Base-by-base conservation (phyloP, 2,888 invertebrate genomes). In the Norana najaformis region DNA sequence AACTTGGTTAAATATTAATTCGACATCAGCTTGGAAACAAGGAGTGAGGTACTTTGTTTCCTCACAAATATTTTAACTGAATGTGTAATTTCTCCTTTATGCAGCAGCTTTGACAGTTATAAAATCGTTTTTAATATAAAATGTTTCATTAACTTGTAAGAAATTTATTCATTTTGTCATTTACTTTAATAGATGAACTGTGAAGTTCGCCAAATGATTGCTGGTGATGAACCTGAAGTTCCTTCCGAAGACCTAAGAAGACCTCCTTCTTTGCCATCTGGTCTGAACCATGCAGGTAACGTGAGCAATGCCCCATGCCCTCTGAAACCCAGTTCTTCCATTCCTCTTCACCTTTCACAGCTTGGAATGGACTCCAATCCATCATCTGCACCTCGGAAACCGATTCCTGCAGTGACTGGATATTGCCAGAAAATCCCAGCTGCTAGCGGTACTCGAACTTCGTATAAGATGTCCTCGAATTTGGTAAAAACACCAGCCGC, bases 191-290 rank as follows among this genome's bases (percentile, higher is more conserved):
- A 85, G 85, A 37, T 85, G 85, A 6, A 35, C 85, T 85, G 85
- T 85, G 37, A 85, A 23, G 85, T 85, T 85, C 36, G 85, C 23
- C 36, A 36, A 23, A 20, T 85, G 35, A 35, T 85, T 1, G 36
- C 5, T 36, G 16, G 3, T 14, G 8, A 85, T 14, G 85, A 16
- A 35, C 37, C 1, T 85, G 85, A 35, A 85, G 85, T 13, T 85
- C 11, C 13, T 5, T 69, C 69, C 30, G 85, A 14, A 85, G 37
- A 85, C 23, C 6, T 85, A 13, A 85, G 37, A 30, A 11, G 85
- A 85, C 85, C 85, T 6, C 85, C 85, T 36, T 85, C 85, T 85
- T 36, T 85, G 37, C 85, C 85, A 13, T 85, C 85, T 23, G 85
- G 85, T 85, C 37, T 85, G 23, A n/a, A 85, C 37, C 35, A 36